Base-by-base conservation (phyloP, 2,888 invertebrate genomes). In the Diplazon laetatorius region DNA sequence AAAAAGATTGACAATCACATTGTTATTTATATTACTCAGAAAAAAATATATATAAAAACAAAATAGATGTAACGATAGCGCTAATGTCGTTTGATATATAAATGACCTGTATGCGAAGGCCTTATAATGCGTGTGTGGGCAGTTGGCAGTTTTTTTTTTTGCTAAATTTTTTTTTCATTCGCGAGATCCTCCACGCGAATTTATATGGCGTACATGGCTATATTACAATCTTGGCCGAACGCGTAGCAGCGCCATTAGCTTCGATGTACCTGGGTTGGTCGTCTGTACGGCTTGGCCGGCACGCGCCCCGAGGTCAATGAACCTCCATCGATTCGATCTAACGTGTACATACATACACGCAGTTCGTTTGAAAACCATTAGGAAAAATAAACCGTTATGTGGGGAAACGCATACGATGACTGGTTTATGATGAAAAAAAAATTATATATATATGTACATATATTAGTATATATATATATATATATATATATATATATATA, bases 201-300 rank as follows among this genome's bases (percentile, higher is more conserved):
- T n/a, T 52, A 44, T 16, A 18, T n/a, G 46, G 39, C 18, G 57
- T 50, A 35, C 2, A n/a, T n/a, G n/a, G 42, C 50, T 69, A 55
- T 77, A 69, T 78, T n/a, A 78, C 20, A 73, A 78, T 78, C 50
- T 73, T 72, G 73, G 68, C 69, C n/a, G 73, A 69, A 73, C 73
- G 69, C 77, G 77, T 73, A 69, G 73, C 66, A 77, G 68, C 76
- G 76, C 77, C 77, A 72, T 78, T 78, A 78, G 73, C 77, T 78
- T 73, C 69, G 77, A 78, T 78, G 73, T 78, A 73, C 73, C 73
- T 69, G 50, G 66, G 72, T 72, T 37, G 63, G 62, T 73, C 18
- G 73, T 55, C 68, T 37, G 77, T 57, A 42, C 37, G 35, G 74
- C 60, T 68, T 52, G 75, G 48, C 68, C 62, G 52, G 73, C 57